phyloP scores from a whole-genome alignment of 1,140 invertebrate species.

The Drosophila hydei region DNA sequence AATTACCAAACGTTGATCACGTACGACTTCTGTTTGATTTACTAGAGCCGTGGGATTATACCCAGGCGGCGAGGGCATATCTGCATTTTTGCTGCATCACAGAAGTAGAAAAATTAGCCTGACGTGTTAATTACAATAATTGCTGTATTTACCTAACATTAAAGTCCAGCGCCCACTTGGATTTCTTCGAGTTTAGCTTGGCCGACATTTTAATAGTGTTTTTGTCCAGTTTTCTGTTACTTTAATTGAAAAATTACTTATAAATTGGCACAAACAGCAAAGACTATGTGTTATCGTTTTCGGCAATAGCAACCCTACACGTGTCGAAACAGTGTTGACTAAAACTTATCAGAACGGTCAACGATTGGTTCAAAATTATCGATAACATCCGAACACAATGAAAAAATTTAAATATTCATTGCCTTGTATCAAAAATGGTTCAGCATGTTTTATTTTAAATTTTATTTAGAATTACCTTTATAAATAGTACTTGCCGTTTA shows the following conservation, averaged over 20 bases:
- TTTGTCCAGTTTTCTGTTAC: constrained; percentile 36
- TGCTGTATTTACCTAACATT: constrained; percentile 56
- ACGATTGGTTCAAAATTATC: neutral
- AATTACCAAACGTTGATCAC: constrained; percentile 92
- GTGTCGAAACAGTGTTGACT: constrained; percentile 14
- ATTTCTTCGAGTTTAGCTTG: constrained; percentile 75
- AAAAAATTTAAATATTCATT: neutral
- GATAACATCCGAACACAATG: neutral
- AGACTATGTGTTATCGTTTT: constrained; percentile 31
- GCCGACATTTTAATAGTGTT: constrained; percentile 62
- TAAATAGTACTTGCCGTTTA: constrained; percentile 67
- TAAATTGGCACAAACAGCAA: constrained; percentile 43
- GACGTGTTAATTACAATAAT: neutral
- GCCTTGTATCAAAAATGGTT: constrained; percentile 28
- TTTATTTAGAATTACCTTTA: constrained; percentile 76
- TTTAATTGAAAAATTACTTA: constrained; percentile 51
- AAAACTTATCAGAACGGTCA: neutral
- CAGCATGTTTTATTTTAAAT: constrained; percentile 48
- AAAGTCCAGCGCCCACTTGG: constrained; percentile 79
- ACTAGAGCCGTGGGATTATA: constrained; percentile 90
- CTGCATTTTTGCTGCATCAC: constrained; percentile 76
- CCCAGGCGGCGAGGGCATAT: constrained; percentile 91
- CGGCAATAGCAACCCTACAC: constrained; percentile 28
- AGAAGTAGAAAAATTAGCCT: constrained; percentile 7
- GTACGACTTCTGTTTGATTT: constrained; percentile 89